Conservation (phyloP, 2,113 vertebrate genomes). For the Emydocephalus ijimae region DNA sequence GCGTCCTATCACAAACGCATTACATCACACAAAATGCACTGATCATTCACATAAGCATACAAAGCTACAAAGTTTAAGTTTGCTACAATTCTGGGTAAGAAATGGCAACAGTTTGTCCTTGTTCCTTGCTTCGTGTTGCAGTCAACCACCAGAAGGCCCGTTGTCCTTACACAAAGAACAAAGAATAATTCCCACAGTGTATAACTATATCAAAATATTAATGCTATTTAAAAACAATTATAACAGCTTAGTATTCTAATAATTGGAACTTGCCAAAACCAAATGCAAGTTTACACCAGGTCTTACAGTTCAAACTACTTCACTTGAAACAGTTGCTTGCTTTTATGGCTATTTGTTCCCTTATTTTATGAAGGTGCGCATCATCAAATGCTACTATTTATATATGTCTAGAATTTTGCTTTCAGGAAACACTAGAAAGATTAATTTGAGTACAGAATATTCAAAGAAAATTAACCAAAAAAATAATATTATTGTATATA, state of each 20-base stretch:
- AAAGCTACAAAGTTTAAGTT: too few relatives aligned
- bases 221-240: neutral
- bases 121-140: too few relatives aligned
- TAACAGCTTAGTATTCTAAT: neutral
- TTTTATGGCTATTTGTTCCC: neutral
- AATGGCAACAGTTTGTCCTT: too few relatives aligned
- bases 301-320: neutral
- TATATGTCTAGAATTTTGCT: neutral
- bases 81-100: too few relatives aligned
- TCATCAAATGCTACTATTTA: neutral
- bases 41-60: too few relatives aligned
- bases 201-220: neutral
- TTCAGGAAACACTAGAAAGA: neutral
- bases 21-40: too few relatives aligned
- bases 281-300: neutral
- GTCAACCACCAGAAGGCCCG: too few relatives aligned
- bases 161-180: too few relatives aligned
- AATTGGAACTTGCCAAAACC: neutral
- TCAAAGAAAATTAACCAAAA: neutral
- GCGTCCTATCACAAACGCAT: too few relatives aligned
- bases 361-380: neutral
- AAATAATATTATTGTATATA: neutral
- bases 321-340: neutral
- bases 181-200: too few relatives aligned
- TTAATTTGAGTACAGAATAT: neutral